phyloP scores from a whole-genome alignment of 2,888 invertebrate species.

The Platycheirus albimanus region DNA sequence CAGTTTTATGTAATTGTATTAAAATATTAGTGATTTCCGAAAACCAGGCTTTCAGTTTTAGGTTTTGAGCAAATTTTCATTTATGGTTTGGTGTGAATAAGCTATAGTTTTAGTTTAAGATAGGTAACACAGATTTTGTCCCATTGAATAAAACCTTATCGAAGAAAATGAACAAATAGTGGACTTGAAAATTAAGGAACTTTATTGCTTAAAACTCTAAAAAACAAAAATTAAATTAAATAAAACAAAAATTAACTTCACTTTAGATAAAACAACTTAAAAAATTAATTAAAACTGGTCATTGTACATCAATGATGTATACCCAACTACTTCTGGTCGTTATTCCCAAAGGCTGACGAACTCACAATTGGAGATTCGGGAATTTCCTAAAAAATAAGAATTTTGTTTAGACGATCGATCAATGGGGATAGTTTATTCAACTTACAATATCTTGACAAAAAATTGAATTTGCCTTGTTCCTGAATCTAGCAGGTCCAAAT shows the following conservation, averaged over 20 bases:
- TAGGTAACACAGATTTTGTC: too few species aligned
- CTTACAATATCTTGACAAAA: conserved; percentile 27
- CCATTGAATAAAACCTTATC: too few species aligned
- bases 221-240: conserved; percentile 1
- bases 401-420: background rate
- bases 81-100: too few species aligned
- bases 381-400: conserved; percentile 36
- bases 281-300: background rate
- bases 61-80: too few species aligned
- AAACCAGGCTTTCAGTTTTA: too few species aligned
- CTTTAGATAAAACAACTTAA: background rate
- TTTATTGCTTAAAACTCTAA: background rate
- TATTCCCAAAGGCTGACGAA: conserved; percentile 45
- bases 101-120: too few species aligned
- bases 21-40: too few species aligned
- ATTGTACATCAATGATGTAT: too few species aligned
- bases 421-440: background rate
- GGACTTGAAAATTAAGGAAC: too few species aligned
- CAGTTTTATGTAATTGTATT: too few species aligned
- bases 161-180: too few species aligned
- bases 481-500: background rate
- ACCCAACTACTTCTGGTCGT: background rate
- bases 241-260: conserved; percentile 18
- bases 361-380: conserved; percentile 63
- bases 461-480: background rate